Conservation (phyloP, 1,140 invertebrate genomes). For the Anastatus disparis region DNA sequence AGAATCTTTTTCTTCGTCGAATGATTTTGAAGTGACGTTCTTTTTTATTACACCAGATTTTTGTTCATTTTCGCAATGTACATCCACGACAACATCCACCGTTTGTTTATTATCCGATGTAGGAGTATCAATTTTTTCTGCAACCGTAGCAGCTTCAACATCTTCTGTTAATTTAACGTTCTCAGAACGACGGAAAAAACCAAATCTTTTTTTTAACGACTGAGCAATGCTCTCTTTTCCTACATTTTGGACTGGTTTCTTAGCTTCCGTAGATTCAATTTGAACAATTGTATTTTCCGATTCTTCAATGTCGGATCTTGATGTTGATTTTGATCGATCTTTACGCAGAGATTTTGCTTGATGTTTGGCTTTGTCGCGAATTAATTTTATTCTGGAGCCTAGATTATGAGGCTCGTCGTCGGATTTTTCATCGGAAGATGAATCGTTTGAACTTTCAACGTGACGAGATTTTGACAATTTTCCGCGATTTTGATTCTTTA, state of each 20-base stretch:
- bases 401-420: not conserved
- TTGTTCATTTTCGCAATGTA: slow-evolving; percentile 2
- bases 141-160: not conserved
- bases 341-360: not conserved
- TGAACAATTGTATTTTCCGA: not conserved
- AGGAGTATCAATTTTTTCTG: not conserved
- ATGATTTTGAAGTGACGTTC: not conserved
- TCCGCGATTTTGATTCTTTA: not conserved
- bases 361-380: not conserved
- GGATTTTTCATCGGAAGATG: slow-evolving; percentile 10
- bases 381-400: slow-evolving; percentile 5
- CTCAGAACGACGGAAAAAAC: slow-evolving; percentile 23
- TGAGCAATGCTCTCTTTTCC: slow-evolving; percentile 14
- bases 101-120: not conserved
- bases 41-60: not conserved
- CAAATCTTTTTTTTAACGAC: slow-evolving; percentile 14
- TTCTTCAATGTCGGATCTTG: not conserved
- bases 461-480: not conserved
- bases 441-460: not conserved
- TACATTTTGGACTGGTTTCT: not conserved
- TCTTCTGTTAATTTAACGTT: slow-evolving; percentile 5
- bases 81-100: slow-evolving; percentile 53
- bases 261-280: not conserved
- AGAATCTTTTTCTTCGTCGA: not conserved
- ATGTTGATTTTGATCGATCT: not conserved